Conservation (phyloP, 2,888 invertebrate genomes). For the Hirudinaria manillensis region DNA sequence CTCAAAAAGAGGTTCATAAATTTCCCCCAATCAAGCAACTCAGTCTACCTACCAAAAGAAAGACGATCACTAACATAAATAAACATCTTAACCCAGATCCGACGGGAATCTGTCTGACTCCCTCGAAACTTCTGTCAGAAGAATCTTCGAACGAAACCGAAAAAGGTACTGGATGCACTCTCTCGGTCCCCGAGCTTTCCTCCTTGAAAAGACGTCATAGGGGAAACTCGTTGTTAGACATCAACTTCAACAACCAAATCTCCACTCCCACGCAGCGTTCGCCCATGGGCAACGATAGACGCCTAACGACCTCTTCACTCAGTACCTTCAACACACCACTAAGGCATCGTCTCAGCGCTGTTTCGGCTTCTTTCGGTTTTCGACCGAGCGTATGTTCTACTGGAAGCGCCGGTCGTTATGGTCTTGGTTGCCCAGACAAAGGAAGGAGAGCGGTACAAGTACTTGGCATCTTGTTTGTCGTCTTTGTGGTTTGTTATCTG, state of each 20-base stretch:
- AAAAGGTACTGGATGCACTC: neutral
- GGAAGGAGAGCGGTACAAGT: slow-evolving; percentile 35
- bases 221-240: neutral
- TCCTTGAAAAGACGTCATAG: neutral
- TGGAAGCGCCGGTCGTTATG: slow-evolving; percentile 14
- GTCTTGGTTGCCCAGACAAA: slow-evolving; percentile 24
- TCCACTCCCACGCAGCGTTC: neutral
- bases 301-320: slow-evolving; percentile 10
- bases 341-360: slow-evolving; percentile 19
- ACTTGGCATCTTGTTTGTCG: slow-evolving; percentile 42
- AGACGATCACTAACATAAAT: neutral
- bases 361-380: slow-evolving; percentile 13
- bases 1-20: too few relatives aligned
- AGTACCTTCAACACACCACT: slow-evolving; percentile 16
- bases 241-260: neutral
- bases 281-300: neutral
- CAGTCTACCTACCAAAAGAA: neutral
- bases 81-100: neutral
- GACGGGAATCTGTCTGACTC: neutral
- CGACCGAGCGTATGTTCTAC: slow-evolving; percentile 26
- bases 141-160: neutral
- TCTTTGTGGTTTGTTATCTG: slow-evolving; percentile 43
- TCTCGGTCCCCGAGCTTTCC: neutral
- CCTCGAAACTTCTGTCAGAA: neutral
- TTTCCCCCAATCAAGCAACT: too few relatives aligned